These are phyloP conservation scores for Rhodeus uyekii DNA, from an alignment of 2,797 vertebrate genomes.

Conservation along the genomic window DNA sequence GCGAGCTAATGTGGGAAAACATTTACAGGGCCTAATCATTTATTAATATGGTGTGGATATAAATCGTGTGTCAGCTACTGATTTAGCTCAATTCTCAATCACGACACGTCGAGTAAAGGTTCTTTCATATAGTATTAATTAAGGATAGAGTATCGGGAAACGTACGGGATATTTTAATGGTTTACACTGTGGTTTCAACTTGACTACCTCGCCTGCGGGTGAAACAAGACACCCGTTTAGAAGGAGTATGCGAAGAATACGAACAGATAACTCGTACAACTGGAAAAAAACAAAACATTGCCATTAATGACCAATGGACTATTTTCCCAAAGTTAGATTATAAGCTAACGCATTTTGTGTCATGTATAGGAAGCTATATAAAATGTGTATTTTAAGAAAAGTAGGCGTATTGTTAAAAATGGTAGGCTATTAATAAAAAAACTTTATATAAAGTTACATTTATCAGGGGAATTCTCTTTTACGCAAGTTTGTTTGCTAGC, in stretches of 20 bases:
- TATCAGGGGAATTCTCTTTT: neutral
- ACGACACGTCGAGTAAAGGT: conserved; percentile 3
- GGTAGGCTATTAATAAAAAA: neutral
- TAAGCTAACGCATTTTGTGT: too few species aligned
- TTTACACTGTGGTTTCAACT: conserved; percentile 74
- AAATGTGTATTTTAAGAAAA: conserved; percentile 10
- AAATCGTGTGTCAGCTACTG: neutral
- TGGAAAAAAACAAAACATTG: neutral
- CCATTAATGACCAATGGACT: neutral
- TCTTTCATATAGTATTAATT: conserved; percentile 27
- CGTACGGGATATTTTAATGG: conserved; percentile 49
- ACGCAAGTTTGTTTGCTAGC: neutral
- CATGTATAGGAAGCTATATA: too few species aligned
- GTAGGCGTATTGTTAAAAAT: neutral
- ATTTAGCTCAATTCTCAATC: conserved; percentile 23
- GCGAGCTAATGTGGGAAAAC: neutral
- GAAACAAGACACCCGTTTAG: conserved; percentile 75
- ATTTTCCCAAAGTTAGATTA: neutral
- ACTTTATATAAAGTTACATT: neutral
- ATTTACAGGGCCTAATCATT: neutral
- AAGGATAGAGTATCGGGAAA: neutral
- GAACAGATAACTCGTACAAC: neutral
- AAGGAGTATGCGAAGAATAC: neutral
- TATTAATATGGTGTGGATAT: neutral
- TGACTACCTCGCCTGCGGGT: conserved; percentile 73